phyloP scores from a whole-genome alignment of 2,888 invertebrate species.

The Synanthedon andrenaeformis region DNA sequence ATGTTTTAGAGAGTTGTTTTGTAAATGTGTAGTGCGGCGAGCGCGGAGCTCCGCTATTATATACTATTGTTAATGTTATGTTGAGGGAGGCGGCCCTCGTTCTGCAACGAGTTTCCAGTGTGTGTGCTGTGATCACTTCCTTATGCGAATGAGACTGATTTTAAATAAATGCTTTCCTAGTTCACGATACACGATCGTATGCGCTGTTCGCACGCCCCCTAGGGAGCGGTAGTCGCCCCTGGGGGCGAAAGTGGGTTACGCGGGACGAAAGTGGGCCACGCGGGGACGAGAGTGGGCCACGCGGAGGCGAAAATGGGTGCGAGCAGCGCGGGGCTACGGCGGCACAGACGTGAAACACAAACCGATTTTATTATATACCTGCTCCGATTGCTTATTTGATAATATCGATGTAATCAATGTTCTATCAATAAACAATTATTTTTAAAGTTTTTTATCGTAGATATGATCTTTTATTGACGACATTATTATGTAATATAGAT shows the following conservation, averaged over 20 bases:
- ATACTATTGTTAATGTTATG: constrained; percentile 50
- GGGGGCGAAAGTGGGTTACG: too few relatives aligned
- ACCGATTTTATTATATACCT: constrained; percentile 29
- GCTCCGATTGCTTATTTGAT: constrained; percentile 39
- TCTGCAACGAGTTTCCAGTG: constrained; percentile 67
- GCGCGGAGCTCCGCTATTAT: constrained; percentile 48
- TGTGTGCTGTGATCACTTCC: constrained; percentile 69
- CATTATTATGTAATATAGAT: constrained; percentile 54
- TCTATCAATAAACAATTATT: constrained; percentile 37
- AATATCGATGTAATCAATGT: constrained; percentile 22
- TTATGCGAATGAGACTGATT: constrained; percentile 71
- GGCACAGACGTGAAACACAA: constrained; percentile 6
- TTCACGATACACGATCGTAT: background rate
- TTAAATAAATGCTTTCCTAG: constrained; percentile 48
- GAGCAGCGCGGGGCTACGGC: background rate
- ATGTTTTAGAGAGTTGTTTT: constrained; percentile 34
- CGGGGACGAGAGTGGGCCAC: too few relatives aligned
- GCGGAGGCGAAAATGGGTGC: too few relatives aligned
- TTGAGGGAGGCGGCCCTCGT: constrained; percentile 56
- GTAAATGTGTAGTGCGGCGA: constrained; percentile 42
- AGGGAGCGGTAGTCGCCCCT: too few relatives aligned
- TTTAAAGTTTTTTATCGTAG: constrained; percentile 42
- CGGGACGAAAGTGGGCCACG: too few relatives aligned
- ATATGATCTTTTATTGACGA: constrained; percentile 59
- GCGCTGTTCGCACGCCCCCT: too few relatives aligned